phyloP scores from a whole-genome alignment of 2,888 invertebrate genomes.

The Athripsodes cinereus region DNA sequence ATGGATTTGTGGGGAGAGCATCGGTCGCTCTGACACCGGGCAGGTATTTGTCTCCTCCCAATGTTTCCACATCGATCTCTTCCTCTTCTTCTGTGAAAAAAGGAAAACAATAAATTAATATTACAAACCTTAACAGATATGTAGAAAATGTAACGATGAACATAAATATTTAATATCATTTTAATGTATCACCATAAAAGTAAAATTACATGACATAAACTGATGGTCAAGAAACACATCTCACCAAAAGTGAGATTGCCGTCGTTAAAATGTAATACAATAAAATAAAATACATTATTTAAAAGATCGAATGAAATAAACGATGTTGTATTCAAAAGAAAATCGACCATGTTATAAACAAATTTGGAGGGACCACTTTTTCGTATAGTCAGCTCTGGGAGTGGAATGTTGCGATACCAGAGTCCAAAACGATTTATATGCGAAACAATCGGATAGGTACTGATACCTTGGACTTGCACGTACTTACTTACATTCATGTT shows the following conservation, averaged over 20 bases:
- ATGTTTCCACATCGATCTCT: conserved; percentile 78
- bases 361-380: conserved; percentile 33
- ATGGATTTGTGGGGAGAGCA: conserved; percentile 62
- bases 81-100: conserved; percentile 47
- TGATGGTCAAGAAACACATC: too few species aligned
- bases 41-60: conserved; percentile 46
- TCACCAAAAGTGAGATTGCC: too few species aligned
- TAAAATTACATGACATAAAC: neutral
- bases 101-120: conserved; percentile 26
- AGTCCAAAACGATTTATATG: neutral
- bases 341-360: neutral
- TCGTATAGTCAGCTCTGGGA: conserved; percentile 22
- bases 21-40: conserved; percentile 35
- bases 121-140: neutral
- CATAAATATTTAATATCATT: too few species aligned
- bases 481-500: too few species aligned
- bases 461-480: conserved; percentile 18
- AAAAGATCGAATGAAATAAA: neutral
- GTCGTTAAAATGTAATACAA: too few species aligned
- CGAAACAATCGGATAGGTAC: neutral
- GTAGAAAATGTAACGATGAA: too few species aligned
- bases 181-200: too few species aligned
- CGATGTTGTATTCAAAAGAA: neutral
- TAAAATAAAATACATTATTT: too few species aligned
- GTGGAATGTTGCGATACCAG: conserved; percentile 23